phyloP scores from a whole-genome alignment of 1,140 invertebrate species.

The Drosophila mojavensis region DNA sequence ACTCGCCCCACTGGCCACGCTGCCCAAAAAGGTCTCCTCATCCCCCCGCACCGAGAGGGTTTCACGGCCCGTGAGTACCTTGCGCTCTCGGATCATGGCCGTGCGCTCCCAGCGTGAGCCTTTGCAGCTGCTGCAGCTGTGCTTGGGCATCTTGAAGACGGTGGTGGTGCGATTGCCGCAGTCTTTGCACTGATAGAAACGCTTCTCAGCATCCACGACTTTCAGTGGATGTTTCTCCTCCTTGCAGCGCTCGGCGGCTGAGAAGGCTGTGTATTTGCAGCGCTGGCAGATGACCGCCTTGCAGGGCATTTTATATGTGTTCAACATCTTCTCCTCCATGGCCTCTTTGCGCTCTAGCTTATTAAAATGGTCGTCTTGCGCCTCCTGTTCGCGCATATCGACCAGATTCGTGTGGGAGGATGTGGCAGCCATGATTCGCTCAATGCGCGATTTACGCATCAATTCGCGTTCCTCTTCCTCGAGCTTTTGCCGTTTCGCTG shows the following conservation, averaged over 20 bases:
- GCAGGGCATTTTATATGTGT: conserved; percentile 91
- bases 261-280: conserved; percentile 95
- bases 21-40: conserved; percentile 89
- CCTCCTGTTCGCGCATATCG: conserved; percentile 89
- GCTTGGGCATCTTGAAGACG: conserved; percentile 90
- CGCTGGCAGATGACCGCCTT: conserved; percentile 94
- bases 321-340: conserved; percentile 96
- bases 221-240: conserved; percentile 91
- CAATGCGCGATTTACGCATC: conserved; percentile 88
- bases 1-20: conserved; percentile 86
- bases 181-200: conserved; percentile 95
- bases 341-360: conserved; percentile 95
- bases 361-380: conserved; percentile 94
- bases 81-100: conserved; percentile 91
- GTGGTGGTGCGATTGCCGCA: conserved; percentile 93
- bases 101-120: conserved; percentile 90
- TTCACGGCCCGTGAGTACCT: conserved; percentile 84
- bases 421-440: conserved; percentile 91
- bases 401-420: conserved; percentile 92
- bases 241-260: conserved; percentile 93
- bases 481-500: conserved; percentile 85
- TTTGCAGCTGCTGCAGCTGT: conserved; percentile 91
- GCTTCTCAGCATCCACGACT: conserved; percentile 91
- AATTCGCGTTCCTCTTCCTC: conserved; percentile 83
- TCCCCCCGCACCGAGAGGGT: conserved; percentile 89